phyloP scores from a whole-genome alignment of 2,113 vertebrate genomes.

The Nymphicus hollandicus region DNA sequence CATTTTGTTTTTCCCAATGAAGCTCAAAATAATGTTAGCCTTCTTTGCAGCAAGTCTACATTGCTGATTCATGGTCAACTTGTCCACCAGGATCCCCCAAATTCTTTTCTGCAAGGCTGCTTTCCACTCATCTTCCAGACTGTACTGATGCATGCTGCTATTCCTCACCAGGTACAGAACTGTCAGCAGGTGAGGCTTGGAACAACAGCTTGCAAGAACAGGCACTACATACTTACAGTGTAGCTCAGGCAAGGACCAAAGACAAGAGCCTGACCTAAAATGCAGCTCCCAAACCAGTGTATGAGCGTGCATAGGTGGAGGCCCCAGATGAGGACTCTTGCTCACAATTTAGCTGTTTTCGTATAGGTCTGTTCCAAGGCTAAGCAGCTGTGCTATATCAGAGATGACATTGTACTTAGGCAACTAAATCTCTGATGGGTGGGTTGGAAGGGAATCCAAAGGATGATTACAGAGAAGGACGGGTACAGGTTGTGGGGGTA shows the following conservation, averaged over 20 bases:
- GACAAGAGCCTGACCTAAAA: not conserved
- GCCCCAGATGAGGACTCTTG: not conserved
- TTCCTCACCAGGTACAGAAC: not conserved
- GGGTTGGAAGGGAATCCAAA: not conserved
- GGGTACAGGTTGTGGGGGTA: not conserved
- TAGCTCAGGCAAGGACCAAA: not conserved
- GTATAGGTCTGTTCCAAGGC: not conserved
- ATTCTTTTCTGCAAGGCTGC: not conserved
- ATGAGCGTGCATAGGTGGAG: not conserved
- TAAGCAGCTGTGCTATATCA: not conserved
- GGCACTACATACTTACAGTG: too few relatives aligned
- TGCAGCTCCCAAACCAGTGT: not conserved
- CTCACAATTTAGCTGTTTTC: not conserved
- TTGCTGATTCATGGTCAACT: not conserved
- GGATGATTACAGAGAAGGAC: not conserved
- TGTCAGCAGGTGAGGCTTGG: not conserved
- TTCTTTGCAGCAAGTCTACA: not conserved
- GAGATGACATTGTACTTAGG: not conserved
- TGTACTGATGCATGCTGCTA: too few relatives aligned
- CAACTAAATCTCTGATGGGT: not conserved
- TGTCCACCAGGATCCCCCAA: not conserved
- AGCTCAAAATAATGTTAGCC: not conserved
- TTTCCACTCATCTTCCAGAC: not conserved
- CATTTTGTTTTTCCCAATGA: not conserved
- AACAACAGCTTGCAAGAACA: not conserved